Evolutionary conservation across 2,888 invertebrate genomes (phyloP), one percentile per base, ranked within the genome.

Genomic region (Hydrotaea diabolus): DNA sequence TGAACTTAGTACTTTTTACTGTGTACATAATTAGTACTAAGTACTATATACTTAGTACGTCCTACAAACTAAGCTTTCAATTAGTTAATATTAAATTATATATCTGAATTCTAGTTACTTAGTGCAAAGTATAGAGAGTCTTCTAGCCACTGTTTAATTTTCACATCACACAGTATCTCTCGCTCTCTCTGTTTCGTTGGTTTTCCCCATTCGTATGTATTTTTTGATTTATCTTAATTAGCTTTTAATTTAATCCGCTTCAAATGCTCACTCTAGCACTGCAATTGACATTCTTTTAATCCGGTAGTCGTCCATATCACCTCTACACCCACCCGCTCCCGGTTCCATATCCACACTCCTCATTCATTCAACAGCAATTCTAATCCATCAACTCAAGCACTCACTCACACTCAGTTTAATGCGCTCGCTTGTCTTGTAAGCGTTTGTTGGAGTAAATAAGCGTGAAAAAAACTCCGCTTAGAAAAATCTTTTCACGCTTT

Each of bases 221-320:
- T 9, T 39, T 4, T 9, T 13, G 23, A 62, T 83, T 83, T 77
- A 83, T 83, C 83, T 80, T 83, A 81, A 84, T 81, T 84, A 72
- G 77, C 78, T 78, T 84, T 81, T 81, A 84, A 81, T 84, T 84
- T 72, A 84, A 84, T 78, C 75, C 71, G 80, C 66, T 83, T 83
- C 39, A 53, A 71, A 66, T 2, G 31, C 7, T 73, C 77, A 71
- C 26, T 43, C 17, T 23, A 8, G 5, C 46, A n/a, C 26, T 31
- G 23, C 69, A 77, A 77, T 23, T 31, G 69, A 72, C 59, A 39
- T 64, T 59, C 59, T 62, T 39, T 66, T 62, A 73, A 62, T 46
- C 23, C 73, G 21, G 19, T 7, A 7, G 31, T 31, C 7, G 2
- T 31, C 13, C 13, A 53, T 69, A 15, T 46, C 31, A 4, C 31